Percentiles rank a stretch among this genome's conserved stretches.
Evolutionary conservation across 2,888 invertebrate species (phyloP).

Genomic region (Clitarchus hookeri): DNA sequence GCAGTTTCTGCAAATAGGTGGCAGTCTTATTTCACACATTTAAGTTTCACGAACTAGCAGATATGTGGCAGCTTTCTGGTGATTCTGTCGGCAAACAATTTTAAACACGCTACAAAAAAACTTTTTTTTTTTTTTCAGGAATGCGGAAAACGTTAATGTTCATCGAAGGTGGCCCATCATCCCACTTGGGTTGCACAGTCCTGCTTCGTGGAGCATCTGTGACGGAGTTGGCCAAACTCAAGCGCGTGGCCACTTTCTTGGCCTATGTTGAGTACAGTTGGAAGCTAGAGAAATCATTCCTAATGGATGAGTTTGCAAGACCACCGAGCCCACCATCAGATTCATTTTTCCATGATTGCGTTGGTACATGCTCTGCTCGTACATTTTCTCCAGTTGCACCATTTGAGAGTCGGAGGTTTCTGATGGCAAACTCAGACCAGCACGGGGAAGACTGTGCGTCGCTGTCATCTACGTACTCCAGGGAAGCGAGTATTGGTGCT

Average conservation of each 20-base stretch:
- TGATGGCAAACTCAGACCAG: background rate
- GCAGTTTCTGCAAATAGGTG: too few species aligned
- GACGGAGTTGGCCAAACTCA: slow-evolving; percentile 78
- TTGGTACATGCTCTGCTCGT: background rate
- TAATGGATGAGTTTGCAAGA: slow-evolving; percentile 83
- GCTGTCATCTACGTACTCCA: background rate
- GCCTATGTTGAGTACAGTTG: slow-evolving; percentile 88
- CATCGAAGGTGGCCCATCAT: slow-evolving; percentile 85
- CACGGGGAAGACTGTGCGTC: background rate
- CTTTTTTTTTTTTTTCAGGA: slow-evolving; percentile 53
- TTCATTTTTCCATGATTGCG: slow-evolving; percentile 36
- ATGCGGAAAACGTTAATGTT: slow-evolving; percentile 87
- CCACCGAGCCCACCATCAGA: slow-evolving; percentile 58
- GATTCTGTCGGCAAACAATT: too few species aligned
- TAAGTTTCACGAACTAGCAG: too few species aligned
- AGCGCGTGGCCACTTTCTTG: slow-evolving; percentile 80
- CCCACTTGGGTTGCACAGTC: slow-evolving; percentile 85
- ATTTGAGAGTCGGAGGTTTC: background rate
- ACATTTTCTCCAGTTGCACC: background rate
- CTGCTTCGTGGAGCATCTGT: slow-evolving; percentile 71
- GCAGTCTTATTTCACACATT: too few species aligned
- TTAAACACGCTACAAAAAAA: too few species aligned
- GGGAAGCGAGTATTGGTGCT: background rate
- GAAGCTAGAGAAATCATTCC: slow-evolving; percentile 87
- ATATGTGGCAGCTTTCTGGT: too few species aligned